Conservation (phyloP, 2,888 invertebrate genomes). For the Eupithecia tripunctaria region DNA sequence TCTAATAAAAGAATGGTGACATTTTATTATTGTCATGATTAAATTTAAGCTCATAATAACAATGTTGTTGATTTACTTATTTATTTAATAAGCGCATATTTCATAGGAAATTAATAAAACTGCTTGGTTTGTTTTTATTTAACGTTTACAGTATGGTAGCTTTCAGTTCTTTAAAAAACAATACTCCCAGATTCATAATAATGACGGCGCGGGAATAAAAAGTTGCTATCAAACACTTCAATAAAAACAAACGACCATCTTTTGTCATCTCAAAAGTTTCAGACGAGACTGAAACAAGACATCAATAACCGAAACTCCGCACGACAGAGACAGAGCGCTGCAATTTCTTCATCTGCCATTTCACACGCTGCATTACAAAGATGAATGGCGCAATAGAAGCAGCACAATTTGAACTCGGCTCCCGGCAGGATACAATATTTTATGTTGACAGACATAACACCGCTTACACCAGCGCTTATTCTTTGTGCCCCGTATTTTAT, state of each 20-base stretch:
- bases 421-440: slow-evolving; percentile 83
- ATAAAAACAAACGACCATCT: slow-evolving; percentile 5
- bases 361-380: slow-evolving; percentile 77
- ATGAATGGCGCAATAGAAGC: slow-evolving; percentile 79
- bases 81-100: neutral
- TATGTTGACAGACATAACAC: slow-evolving; percentile 84
- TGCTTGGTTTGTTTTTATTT: neutral
- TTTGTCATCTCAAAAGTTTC: slow-evolving; percentile 19
- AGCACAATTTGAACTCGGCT: slow-evolving; percentile 76
- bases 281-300: slow-evolving; percentile 24
- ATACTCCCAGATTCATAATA: neutral
- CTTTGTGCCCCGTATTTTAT: slow-evolving; percentile 85
- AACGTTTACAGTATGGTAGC: neutral
- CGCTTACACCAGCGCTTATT: slow-evolving; percentile 84
- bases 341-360: slow-evolving; percentile 75
- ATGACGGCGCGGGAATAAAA: neutral
- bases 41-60: neutral
- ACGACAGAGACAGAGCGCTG: slow-evolving; percentile 60
- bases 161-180: neutral
- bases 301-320: slow-evolving; percentile 45
- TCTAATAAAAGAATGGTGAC: slow-evolving; percentile 3
- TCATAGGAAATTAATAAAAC: neutral
- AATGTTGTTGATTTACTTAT: neutral
- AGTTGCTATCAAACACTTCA: neutral
- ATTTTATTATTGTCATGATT: neutral